Evolutionary conservation across 2,888 invertebrate species (phyloP), one percentile per base, ranked within the genome.

Genomic region (Parnassius mnemosyne): DNA sequence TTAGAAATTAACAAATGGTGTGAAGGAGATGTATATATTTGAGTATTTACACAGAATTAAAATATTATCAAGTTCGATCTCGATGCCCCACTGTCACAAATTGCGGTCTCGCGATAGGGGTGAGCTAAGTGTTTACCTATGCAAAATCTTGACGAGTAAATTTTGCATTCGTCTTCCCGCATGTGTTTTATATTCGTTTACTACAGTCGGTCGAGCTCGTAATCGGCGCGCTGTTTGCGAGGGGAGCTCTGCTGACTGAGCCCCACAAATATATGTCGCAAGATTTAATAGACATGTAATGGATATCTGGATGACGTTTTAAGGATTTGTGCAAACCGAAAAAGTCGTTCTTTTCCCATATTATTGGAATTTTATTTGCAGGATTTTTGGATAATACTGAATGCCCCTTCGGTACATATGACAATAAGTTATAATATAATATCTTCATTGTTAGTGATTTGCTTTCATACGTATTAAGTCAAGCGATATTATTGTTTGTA

Each of bases 261-360:
- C 88, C 89, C 87, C 86, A 85, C 91, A 85, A 89, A 89, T 90
- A 90, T 90, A 89, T 90, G 91, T 91, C 91, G 89, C 90, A 87
- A 90, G 91, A 90, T 90, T 90, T 91, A 91, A 91, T 91, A 90
- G 89, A 90, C 89, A 90, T 91, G 91, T 91, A 90, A 91, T 91
- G 89, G 91, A 91, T 91, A 90, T 91, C 90, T 89, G 89, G 89
- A 91, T 91, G 91, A 90, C 91, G 85, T 87, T 90, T 90, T 90
- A 90, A 91, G 91, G 91, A 90, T 91, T 91, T 91, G 89, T 81
- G 91, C 90, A 91, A 90, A 90, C 91, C 86, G 87, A 90, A 89
- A 89, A 89, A 89, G 90, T 89, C 89, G 89, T 89, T 88, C 87
- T 83, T 81, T 85, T 83, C 80, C 80, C 79, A 76, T 77, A 84